phyloP scores from a whole-genome alignment of 2,888 invertebrate species.

The Cinara cedri region DNA sequence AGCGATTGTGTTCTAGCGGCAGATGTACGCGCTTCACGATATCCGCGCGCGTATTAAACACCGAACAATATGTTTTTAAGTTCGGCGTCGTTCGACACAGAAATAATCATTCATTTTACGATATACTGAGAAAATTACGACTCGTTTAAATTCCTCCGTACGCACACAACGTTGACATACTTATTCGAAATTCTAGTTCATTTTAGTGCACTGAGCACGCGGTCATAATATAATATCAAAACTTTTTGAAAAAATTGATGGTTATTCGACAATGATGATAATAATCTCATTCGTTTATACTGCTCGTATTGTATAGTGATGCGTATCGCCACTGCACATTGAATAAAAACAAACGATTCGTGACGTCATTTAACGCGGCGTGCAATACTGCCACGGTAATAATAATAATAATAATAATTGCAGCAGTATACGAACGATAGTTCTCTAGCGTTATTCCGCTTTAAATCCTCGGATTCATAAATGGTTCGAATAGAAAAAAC shows the following conservation, averaged over 20 bases:
- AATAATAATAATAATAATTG: not conserved
- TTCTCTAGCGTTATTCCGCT: not conserved
- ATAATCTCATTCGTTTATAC: not conserved
- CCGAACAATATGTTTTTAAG: not conserved
- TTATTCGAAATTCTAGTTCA: not conserved
- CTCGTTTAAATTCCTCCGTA: not conserved
- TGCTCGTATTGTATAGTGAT: not conserved
- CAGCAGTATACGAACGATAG: not conserved
- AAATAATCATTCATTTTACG: not conserved
- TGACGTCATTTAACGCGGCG: constrained; percentile 19
- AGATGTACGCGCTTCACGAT: no score
- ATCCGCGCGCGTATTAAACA: not conserved
- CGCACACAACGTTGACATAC: not conserved
- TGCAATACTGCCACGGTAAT: constrained; percentile 11
- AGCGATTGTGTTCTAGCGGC: no score
- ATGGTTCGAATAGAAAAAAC: not conserved
- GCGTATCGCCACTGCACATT: not conserved
- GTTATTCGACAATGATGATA: not conserved
- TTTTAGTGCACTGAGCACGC: not conserved
- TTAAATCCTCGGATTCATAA: not conserved
- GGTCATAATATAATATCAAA: not conserved
- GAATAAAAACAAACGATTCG: constrained; percentile 34
- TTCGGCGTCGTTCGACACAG: not conserved
- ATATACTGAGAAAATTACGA: not conserved
- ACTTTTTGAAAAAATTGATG: not conserved